Percentiles rank a stretch among this genome's conserved stretches.
Conservation (phyloP, 2,113 vertebrate genomes). For the Muntiacus reevesi region DNA sequence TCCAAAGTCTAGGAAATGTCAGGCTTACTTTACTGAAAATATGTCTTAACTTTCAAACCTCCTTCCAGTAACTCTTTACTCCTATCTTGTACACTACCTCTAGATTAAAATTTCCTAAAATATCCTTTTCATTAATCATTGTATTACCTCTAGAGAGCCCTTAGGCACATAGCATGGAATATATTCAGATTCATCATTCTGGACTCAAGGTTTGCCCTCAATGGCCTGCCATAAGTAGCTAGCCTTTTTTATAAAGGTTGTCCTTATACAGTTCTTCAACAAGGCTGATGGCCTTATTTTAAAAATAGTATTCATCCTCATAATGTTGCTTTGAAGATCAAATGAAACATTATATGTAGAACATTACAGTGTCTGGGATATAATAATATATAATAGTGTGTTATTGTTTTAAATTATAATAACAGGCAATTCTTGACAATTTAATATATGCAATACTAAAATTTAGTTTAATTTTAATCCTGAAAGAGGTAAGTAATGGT, state of each 20-base stretch:
- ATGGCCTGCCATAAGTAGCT: neutral
- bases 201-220: neutral
- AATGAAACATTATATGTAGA: neutral
- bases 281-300: neutral
- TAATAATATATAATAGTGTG: neutral
- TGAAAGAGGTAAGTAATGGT: neutral
- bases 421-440: neutral
- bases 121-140: neutral
- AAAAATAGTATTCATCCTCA: neutral
- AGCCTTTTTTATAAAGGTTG: neutral
- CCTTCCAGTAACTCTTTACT: neutral
- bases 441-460: neutral
- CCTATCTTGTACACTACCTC: neutral
- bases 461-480: neutral
- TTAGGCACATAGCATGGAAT: neutral
- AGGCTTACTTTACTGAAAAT: neutral
- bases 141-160: neutral
- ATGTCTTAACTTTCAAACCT: neutral
- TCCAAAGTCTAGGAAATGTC: neutral
- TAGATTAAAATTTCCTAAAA: slow-evolving; percentile 30
- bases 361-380: neutral
- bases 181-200: neutral
- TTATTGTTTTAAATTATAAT: neutral
- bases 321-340: neutral
- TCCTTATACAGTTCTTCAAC: neutral